These are phyloP conservation scores for Macrotus californicus DNA, from an alignment of 2,113 vertebrate species.

Conservation along the genomic window DNA sequence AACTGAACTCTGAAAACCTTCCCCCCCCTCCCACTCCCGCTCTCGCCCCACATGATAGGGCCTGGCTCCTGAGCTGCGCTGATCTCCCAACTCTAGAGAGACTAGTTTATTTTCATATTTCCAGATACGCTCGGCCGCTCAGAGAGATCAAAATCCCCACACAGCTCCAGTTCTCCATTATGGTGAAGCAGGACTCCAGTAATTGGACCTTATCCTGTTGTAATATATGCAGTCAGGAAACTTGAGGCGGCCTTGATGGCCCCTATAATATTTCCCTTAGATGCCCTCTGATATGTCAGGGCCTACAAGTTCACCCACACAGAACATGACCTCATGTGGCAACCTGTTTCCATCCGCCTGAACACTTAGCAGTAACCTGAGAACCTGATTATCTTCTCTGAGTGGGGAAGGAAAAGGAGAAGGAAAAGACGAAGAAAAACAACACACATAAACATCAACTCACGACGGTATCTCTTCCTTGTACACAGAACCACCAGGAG, in stretches of 20 bases:
- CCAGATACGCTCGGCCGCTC: conserved; percentile 40
- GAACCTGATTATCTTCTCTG: conserved; percentile 64
- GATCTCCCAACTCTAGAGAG: conserved; percentile 64
- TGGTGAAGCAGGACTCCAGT: conserved; percentile 73
- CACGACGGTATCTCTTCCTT: background rate
- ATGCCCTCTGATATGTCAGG: conserved; percentile 78
- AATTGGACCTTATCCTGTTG: conserved; percentile 80
- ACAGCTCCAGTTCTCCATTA: conserved; percentile 78
- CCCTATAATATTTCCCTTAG: conserved; percentile 85
- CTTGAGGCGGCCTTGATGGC: conserved; percentile 81
- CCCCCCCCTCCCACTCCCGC: accelerated
- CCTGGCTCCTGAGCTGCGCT: conserved; percentile 17
- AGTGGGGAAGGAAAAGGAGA: background rate
- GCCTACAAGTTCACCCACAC: conserved; percentile 79
- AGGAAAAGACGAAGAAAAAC: conserved; percentile 27
- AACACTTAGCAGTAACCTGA: conserved; percentile 77
- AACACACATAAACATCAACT: conserved; percentile 36
- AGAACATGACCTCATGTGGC: conserved; percentile 74
- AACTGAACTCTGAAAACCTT: conserved; percentile 33
- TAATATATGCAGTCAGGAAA: conserved; percentile 84
- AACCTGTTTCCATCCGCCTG: conserved; percentile 72
- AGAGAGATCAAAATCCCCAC: conserved; percentile 71
- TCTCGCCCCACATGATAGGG: background rate
- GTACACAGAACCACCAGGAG: background rate
- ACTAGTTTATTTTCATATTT: conserved; percentile 79